Conservation (phyloP, 92 coral and sea anemone genomes). For the Pocillopora meandrina region DNA sequence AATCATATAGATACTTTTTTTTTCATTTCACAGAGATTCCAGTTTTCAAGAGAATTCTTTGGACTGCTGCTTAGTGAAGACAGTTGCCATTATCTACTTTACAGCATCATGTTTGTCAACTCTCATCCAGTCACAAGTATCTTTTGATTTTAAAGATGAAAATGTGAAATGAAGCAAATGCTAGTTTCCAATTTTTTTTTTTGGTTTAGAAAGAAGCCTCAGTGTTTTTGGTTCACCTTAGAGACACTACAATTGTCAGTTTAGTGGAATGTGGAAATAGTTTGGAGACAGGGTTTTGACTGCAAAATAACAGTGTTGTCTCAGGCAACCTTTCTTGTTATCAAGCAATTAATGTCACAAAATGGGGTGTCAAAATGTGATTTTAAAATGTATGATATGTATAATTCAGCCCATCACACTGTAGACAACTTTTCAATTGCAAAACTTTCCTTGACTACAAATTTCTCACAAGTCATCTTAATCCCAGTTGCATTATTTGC, state of each 20-base stretch:
- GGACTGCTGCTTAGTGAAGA: conserved; percentile 83
- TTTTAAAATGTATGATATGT: too few species aligned
- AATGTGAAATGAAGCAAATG: not conserved
- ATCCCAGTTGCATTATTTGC: conserved; percentile 95
- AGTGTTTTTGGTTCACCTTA: too few species aligned
- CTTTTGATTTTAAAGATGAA: conserved; percentile 54
- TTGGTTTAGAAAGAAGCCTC: not conserved
- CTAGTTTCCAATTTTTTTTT: not conserved
- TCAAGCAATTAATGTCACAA: too few species aligned
- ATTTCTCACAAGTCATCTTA: conserved; percentile 62
- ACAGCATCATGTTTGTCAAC: conserved; percentile 85
- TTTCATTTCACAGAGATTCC: conserved; percentile 74
- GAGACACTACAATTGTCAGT: too few species aligned
- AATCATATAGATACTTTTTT: not conserved
- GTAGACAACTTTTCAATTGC: not conserved
- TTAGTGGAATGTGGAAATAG: too few species aligned
- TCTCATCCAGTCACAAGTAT: conserved; percentile 94
- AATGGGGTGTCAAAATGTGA: too few species aligned
- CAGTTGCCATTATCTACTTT: conserved; percentile 97
- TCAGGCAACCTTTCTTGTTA: too few species aligned
- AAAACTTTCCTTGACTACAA: conserved; percentile 50
- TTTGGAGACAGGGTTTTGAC: too few species aligned
- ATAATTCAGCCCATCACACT: too few species aligned
- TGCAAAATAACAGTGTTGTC: too few species aligned
- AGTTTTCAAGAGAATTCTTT: conserved; percentile 85